Base-by-base conservation (phyloP, 2,888 invertebrate species). In the Hymenopus coronatus region DNA sequence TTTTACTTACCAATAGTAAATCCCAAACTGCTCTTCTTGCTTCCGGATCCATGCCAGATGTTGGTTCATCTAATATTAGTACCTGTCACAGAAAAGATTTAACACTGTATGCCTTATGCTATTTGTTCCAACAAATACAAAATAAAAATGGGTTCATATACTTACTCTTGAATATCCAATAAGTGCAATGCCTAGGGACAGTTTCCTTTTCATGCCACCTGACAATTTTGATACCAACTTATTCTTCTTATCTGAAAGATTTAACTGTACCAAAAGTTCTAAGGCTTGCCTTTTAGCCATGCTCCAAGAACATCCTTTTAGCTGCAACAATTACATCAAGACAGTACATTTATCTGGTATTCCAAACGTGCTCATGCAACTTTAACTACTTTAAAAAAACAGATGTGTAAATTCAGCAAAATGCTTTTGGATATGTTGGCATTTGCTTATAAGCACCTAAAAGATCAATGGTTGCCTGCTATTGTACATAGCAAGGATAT, bases 181-280 rank as follows among this genome's bases (percentile, higher is more conserved):
- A 85, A 98, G 94, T 0, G 98, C 97, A 93, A 98, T 97, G 54
- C 96, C 98, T 28, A 98, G 94, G 86, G 97, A 98, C 83, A 99
- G 93, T 91, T 98, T 97, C 88, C 99, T 95, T 93, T 98, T 97
- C 96, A 98, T 98, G 20, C 99, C 99, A n/a, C 98, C 98, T 0
- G 98, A 98, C 89, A 99, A 93, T 88, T 95, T 94, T 30, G 93
- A 92, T 0, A 96, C 95, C 90, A 95, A 92, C 70, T 93, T 93
- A 91, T 96, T 92, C 2, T 93, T 94, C 92, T 98, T 98, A 0
- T 95, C 94, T 0, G 92, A 91, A 87, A 98, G 93, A 91, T 96
- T 96, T 0, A 97, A 93, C 92, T 96, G 95, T 20, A 93, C 92
- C 54, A 97, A 93, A 91, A 96, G 93, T 6, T 94, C 92, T 28